Evolutionary conservation across 2,113 vertebrate genomes (phyloP), one percentile per base, ranked within the genome.

Genomic region (Lepidothrix coronata): DNA sequence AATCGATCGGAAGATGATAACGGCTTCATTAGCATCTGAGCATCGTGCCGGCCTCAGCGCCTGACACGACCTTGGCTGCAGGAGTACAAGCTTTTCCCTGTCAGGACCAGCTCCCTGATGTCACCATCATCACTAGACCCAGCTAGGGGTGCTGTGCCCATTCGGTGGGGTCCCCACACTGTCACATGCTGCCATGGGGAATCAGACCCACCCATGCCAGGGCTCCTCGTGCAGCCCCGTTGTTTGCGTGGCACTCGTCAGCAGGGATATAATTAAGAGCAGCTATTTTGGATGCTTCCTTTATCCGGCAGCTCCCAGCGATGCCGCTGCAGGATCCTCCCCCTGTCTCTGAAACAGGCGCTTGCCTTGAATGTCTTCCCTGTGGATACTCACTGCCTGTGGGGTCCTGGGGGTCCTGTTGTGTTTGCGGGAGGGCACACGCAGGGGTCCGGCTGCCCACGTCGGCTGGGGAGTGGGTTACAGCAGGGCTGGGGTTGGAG

Each of bases 281-380:
- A 93, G 91, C 95, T 94, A 94, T 94, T 97, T 97, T 94, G 92
- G 95, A 96, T 84, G 85, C 95, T 93, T 93, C 93, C 94, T 96
- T 96, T 85, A 91, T 81, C 95, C 83, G 89, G 91, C 93, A 81
- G 93, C 82, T 95, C 91, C 24, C 52, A 39, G 96, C 5, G 8
- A 82, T 94, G 94, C 85, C 14, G 37, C 93, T 96, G 93, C 75
- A 66, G 93, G 94, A 79, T 88, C 95, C 89, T 92, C 87, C 91
- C 76, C 83, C 62, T 73, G 71, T 68, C 79, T 77, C 43, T 5
- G 3, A 65, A 91, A 89, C 0, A 75, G 67, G 76, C 48, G 10
- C 87, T 92, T 46, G 73, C 55, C 19, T 35, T n/a, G 78, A 74
- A 78, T 49, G 48, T 88, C 46, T 87, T 55, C 80, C 73, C 66